Evolutionary conservation across 2,888 invertebrate species (phyloP), one percentile per base, ranked within the genome.

Genomic region (Resseliella maxima): DNA sequence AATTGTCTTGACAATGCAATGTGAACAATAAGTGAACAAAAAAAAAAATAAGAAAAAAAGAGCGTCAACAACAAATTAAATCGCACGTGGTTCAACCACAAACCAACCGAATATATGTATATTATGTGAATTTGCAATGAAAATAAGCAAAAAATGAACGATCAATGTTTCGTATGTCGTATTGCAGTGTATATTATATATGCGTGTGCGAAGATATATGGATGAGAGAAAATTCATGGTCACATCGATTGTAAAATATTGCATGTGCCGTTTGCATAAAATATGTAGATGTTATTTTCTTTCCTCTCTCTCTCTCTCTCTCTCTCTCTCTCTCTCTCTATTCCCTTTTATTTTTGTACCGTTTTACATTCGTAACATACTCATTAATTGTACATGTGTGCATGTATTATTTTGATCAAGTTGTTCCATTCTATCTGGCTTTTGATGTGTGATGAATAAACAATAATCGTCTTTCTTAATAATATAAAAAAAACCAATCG

Each of bases 151-250:
- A 72, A 72, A 72, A 72, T 35, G 72, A 72, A 31, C 72, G 31
- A 12, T 41, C 41, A 12, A 41, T 8, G 5, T 5, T 41, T 5
- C 12, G 41, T 41, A 50, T 50, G 18, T 50, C 15, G 18, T 50
- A 50, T 50, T 15, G 15, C 2, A 2, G 46, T 15, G 18, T 50
- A 50, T 50, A 18, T 50, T 41, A 41, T 35, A 72, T 38, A 38
- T 83, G 83, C 83, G 83, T 83, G 38, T 38, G n/a, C 38, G 72
- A 72, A 12, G 31, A 31, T 35, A 72, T 35, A 72, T 72, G 72
- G 72, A 72, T 31, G 72, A 72, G 72, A 72, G 83, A 38, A 83
- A 83, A 83, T 83, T 83, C 83, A 83, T 83, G 83, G 83, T 83
- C 83, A 83, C 83, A 83, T 83, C 41, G 83, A 38, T 38, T 72